Conservation (phyloP, 2,797 vertebrate species). For the Schizothorax lantsangensis region DNA sequence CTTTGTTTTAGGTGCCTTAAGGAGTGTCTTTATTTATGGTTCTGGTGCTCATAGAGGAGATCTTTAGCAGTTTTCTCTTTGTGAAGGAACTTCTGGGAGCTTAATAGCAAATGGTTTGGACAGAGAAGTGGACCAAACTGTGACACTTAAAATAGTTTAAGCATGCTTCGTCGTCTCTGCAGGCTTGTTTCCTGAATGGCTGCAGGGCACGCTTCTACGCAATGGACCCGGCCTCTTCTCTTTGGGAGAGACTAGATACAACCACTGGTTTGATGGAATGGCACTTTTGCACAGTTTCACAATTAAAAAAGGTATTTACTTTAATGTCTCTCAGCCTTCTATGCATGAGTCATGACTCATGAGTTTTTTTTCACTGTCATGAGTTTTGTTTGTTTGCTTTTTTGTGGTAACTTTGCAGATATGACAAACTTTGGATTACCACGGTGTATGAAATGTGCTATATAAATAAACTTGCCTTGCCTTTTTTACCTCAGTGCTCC, state of each 20-base stretch:
- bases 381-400: too few relatives aligned
- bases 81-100: neutral
- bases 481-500: neutral
- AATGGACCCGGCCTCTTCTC: slow-evolving; percentile 92
- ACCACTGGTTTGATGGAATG: slow-evolving; percentile 96
- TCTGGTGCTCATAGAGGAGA: neutral
- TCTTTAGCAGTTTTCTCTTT: neutral
- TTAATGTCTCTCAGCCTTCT: neutral
- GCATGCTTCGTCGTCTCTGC: neutral
- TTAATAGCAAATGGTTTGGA: neutral
- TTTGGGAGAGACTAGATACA: slow-evolving; percentile 84
- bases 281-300: slow-evolving; percentile 92
- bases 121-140: neutral
- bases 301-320: slow-evolving; percentile 83
- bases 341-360: neutral
- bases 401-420: too few relatives aligned
- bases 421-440: too few relatives aligned
- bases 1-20: neutral
- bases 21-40: neutral
- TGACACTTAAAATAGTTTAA: neutral
- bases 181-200: slow-evolving; percentile 85
- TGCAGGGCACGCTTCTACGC: slow-evolving; percentile 87
- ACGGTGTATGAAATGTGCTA: too few relatives aligned
- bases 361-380: neutral
- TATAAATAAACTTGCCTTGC: too few relatives aligned